Evolutionary conservation across 1,140 invertebrate species (phyloP).

Genomic region (Brachionus plicatilis): DNA sequence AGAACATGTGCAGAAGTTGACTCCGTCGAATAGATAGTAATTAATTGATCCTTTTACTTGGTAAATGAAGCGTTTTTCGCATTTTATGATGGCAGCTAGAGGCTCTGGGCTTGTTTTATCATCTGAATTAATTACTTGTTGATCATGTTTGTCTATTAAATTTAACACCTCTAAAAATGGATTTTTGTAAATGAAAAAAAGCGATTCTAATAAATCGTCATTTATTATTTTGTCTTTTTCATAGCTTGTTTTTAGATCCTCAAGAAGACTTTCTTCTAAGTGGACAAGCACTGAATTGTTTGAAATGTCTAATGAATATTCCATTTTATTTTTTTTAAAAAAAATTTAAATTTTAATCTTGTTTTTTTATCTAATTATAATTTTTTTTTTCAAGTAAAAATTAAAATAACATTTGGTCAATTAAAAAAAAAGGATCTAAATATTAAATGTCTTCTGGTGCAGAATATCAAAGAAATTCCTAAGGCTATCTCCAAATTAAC

Average conservation of each 20-base stretch:
- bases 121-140: not conserved
- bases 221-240: conserved; percentile 13
- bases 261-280: not conserved
- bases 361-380: not conserved
- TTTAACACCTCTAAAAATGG: not conserved
- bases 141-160: conserved; percentile 4
- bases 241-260: not conserved
- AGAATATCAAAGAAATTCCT: not conserved
- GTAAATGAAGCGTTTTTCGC: not conserved
- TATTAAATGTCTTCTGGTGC: not conserved
- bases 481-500: no score
- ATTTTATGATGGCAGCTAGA: not conserved
- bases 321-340: not conserved
- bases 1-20: conserved; percentile 34
- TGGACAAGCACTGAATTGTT: not conserved
- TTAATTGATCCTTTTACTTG: conserved; percentile 38
- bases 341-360: not conserved
- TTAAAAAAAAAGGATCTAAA: not conserved
- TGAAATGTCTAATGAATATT: not conserved
- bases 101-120: not conserved
- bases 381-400: not conserved
- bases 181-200: conserved; percentile 28
- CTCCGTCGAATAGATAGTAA: not conserved
- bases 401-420: not conserved
- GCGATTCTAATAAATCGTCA: conserved; percentile 30